These are phyloP conservation scores for Rostratula benghalensis DNA, from an alignment of 2,113 vertebrate genomes.

Conservation along the genomic window DNA sequence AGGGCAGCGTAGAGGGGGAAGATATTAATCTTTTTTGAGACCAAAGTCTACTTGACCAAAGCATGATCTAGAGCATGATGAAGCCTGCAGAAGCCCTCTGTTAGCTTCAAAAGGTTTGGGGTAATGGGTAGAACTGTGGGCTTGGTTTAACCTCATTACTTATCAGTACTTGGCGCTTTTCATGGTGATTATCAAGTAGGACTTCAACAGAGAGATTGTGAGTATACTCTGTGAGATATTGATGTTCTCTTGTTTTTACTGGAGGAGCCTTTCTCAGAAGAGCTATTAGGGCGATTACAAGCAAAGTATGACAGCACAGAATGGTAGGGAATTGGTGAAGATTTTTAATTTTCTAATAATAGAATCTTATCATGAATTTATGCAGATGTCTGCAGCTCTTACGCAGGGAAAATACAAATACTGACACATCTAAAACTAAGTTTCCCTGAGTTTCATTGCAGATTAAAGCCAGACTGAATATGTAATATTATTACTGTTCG, in stretches of 20 bases:
- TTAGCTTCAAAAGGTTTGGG: neutral
- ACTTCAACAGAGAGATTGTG: neutral
- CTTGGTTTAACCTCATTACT: neutral
- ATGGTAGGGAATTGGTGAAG: neutral
- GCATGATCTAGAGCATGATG: neutral
- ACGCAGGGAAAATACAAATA: neutral
- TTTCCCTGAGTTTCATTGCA: neutral
- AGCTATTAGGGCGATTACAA: neutral
- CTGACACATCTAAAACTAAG: neutral
- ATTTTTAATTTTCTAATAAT: neutral
- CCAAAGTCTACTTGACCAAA: neutral
- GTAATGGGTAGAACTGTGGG: neutral
- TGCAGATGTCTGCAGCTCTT: neutral
- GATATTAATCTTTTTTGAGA: neutral
- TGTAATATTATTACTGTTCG: neutral
- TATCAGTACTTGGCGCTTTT: neutral
- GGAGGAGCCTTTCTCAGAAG: neutral
- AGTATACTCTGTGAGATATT: neutral
- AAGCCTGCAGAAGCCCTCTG: neutral
- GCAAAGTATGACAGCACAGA: neutral
- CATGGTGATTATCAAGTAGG: neutral
- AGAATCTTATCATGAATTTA: neutral
- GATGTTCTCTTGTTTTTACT: neutral
- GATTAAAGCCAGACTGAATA: neutral
- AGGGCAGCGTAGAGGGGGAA: no score